Conservation (phyloP, 2,797 vertebrate genomes). For the Monodelphis domestica region DNA sequence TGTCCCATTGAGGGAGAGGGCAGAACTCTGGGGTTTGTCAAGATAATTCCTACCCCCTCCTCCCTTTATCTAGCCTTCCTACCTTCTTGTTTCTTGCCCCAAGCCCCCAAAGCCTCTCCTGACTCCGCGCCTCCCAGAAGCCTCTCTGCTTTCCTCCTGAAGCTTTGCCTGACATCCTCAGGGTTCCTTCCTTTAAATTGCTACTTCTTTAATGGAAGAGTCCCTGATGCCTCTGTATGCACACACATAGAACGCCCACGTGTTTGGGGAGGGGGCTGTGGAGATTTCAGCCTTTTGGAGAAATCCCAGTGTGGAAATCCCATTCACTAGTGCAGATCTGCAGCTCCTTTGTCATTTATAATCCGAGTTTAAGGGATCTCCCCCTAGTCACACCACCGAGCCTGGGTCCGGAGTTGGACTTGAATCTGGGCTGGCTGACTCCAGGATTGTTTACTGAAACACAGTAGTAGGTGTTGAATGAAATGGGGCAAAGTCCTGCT, state of each 20-base stretch:
- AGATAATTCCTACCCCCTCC: not conserved
- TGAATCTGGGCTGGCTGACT: not conserved
- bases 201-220: not conserved
- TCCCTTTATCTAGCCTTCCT: not conserved
- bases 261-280: not conserved
- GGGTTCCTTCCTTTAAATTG: too few species aligned
- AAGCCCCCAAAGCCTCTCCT: too few species aligned
- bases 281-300: not conserved
- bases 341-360: not conserved
- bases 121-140: too few species aligned
- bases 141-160: not conserved
- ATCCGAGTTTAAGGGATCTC: not conserved
- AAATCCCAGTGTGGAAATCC: not conserved
- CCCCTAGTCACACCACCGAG: not conserved
- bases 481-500: not conserved
- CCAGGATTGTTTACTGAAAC: not conserved
- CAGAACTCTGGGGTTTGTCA: not conserved
- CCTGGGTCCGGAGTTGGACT: too few species aligned
- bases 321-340: not conserved
- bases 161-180: not conserved
- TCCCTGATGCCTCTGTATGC: not conserved
- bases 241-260: not conserved
- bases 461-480: not conserved
- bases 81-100: too few species aligned
- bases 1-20: not conserved